Conservation (phyloP, 2,113 vertebrate species). For the Gobius niger region DNA sequence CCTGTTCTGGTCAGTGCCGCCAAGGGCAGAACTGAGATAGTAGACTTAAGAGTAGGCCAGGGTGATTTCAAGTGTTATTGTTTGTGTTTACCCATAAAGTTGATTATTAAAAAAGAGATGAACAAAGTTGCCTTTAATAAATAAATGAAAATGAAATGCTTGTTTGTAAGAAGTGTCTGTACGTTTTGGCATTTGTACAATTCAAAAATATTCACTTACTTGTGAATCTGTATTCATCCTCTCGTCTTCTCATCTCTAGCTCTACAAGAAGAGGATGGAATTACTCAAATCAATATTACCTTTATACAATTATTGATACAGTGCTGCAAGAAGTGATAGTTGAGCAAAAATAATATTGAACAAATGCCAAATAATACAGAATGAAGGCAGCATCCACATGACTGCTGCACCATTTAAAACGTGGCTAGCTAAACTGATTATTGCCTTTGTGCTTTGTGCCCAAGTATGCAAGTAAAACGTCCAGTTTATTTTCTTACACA, state of each 20-base stretch:
- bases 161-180: constrained; percentile 30
- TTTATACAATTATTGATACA: constrained; percentile 32
- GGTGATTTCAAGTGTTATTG: constrained; percentile 25
- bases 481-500: not conserved
- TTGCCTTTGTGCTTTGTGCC: too few relatives aligned
- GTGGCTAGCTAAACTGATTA: not conserved
- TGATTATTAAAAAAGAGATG: not conserved
- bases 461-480: not conserved
- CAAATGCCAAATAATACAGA: constrained; percentile 74
- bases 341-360: constrained; percentile 54
- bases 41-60: constrained; percentile 59
- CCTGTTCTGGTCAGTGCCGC: constrained; percentile 2
- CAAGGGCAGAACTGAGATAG: constrained; percentile 28
- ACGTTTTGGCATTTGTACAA: constrained; percentile 75
- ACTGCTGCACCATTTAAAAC: not conserved
- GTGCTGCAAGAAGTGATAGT: constrained; percentile 20
- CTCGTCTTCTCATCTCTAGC: constrained; percentile 98
- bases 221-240: constrained; percentile 99
- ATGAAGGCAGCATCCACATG: constrained; percentile 1
- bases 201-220: constrained; percentile 84
- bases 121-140: too few relatives aligned
- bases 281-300: constrained; percentile 78
- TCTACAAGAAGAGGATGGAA: constrained; percentile 91
- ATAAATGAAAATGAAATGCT: too few relatives aligned
- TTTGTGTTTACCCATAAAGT: not conserved